Evolutionary conservation across 2,888 invertebrate genomes (phyloP).

Genomic region (Carcina quercana): DNA sequence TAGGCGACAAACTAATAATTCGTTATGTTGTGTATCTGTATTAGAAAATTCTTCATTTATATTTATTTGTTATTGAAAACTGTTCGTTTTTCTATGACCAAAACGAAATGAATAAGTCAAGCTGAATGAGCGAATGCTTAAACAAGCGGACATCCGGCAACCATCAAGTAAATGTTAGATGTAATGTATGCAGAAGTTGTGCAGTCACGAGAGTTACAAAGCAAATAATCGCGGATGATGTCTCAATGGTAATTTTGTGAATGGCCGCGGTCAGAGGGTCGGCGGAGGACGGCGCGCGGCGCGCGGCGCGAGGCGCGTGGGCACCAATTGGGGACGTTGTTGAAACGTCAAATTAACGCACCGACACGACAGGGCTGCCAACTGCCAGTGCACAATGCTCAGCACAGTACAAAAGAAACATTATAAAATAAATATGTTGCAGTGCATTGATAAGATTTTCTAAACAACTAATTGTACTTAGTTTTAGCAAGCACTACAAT

Average conservation of each 20-base stretch:
- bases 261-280: constrained; percentile 47
- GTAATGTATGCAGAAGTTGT: constrained; percentile 6
- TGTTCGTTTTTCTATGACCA: no score
- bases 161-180: no score
- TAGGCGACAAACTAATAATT: no score
- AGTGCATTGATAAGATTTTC: no score
- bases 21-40: no score
- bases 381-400: constrained; percentile 1
- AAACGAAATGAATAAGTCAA: no score
- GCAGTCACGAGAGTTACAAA: constrained; percentile 27
- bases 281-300: constrained; percentile 12
- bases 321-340: constrained; percentile 58
- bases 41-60: no score
- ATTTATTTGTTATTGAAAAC: no score
- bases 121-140: no score
- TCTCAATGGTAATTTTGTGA: constrained; percentile 60
- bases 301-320: constrained; percentile 45
- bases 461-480: not conserved
- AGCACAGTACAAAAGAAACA: not conserved
- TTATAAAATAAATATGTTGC: no score
- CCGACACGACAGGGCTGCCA: constrained; percentile 40
- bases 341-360: constrained; percentile 57
- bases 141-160: no score
- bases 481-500: not conserved
- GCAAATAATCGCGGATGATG: constrained; percentile 50